Percentiles rank a stretch among this genome's conserved stretches.
Conservation (phyloP, 2,797 vertebrate genomes). For the Acridotheres tristis region DNA sequence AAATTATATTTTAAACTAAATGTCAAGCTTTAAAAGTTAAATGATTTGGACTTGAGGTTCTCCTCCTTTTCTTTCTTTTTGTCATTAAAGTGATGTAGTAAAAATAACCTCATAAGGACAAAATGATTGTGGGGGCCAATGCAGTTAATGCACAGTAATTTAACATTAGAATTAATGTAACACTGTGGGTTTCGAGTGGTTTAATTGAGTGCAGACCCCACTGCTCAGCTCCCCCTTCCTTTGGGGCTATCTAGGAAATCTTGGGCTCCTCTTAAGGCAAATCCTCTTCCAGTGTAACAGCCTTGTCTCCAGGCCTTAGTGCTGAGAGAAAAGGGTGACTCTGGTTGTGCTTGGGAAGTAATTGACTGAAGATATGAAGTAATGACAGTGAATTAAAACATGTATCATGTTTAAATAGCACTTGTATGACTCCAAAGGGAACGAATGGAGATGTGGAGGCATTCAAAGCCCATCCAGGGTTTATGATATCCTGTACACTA, state of each 20-base stretch:
- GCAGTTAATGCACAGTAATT: background rate
- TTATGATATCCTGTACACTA: constrained; percentile 19
- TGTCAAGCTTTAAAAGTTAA: background rate
- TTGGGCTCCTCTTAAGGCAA: background rate
- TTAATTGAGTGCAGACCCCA: background rate
- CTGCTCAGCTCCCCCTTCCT: background rate
- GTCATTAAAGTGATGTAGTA: background rate
- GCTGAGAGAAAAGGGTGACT: background rate
- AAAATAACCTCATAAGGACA: background rate
- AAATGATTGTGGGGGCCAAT: background rate
- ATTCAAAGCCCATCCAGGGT: background rate
- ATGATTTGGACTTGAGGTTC: background rate
- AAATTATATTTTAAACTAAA: background rate
- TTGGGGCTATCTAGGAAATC: background rate
- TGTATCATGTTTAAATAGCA: constrained; percentile 41
- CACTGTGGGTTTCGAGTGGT: background rate
- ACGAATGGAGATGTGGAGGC: background rate
- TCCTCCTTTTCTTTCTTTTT: background rate
- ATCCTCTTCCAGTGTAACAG: background rate
- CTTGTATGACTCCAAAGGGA: constrained; percentile 35
- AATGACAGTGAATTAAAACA: constrained; percentile 25
- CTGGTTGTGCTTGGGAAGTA: constrained; percentile 27
- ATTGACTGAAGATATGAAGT: constrained; percentile 12
- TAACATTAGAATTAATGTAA: background rate
- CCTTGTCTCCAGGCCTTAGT: background rate